Base-by-base conservation (phyloP, 53 echinoderm and acorn worm genomes). In the Arbacia lixula region DNA sequence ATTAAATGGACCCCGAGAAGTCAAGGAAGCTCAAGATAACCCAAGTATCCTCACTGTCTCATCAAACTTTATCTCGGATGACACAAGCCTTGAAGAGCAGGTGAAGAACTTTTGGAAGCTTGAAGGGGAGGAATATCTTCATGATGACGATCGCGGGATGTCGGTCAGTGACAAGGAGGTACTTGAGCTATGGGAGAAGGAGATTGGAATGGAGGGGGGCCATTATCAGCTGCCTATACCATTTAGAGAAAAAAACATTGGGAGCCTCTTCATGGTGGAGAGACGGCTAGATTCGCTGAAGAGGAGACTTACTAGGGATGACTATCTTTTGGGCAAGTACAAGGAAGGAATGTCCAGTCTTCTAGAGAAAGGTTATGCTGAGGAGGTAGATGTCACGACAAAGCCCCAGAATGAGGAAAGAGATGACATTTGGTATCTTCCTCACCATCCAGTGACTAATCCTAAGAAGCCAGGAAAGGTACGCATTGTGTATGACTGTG, bases 151-250 rank as follows among this genome's bases (percentile, higher is more conserved):
- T 1, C 54, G 24, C n/a, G 76, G 76, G 5, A 76, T 76, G 76
- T 76, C 76, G 2, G 37, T 76, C 2, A 76, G 56, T 14, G 76
- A 76, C 26, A 32, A 76, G 76, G 36, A 2, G 17, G 56, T 56
- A 1, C 57, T 76, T 0, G 37, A 56, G 33, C 34, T 76, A 9
- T 76, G 57, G 76, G 36, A 56, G 57, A 56, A 56, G 19, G 57
- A 20, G 36, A 36, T 76, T 36, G 56, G 3, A 5, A 54, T 76
- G 76, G 36, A 76, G n/a, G n/a, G n/a, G n/a, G n/a, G n/a, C n/a
- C n/a, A n/a, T n/a, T n/a, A n/a, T n/a, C n/a, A n/a, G n/a, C 57
- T 53, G 5, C 57, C 76, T 16, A 75, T 75, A 30, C 75, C 75
- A 52, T 75, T 53, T 21, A 24, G 55, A 54, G 54, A 75, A 16